A percentile compares a stretch with the other conserved stretches of the same genome.
These are phyloP conservation scores for Cynopterus sphinx DNA, from an alignment of 2,797 vertebrate genomes.

Conservation along the genomic window DNA sequence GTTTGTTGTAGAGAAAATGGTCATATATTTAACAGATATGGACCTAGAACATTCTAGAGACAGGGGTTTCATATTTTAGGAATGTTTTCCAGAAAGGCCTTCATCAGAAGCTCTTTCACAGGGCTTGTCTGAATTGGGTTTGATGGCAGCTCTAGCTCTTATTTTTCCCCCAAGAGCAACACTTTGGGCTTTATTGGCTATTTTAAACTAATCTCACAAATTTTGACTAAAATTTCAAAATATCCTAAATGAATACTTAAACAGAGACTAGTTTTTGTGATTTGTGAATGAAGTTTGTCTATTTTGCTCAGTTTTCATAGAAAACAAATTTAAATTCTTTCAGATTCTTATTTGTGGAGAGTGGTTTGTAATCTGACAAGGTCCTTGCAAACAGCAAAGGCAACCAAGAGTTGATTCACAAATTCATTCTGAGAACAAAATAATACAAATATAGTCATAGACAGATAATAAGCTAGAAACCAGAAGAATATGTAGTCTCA, in stretches of 20 bases:
- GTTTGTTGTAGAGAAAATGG: neutral
- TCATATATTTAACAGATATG: neutral
- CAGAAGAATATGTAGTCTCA: too few relatives aligned
- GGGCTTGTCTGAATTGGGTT: neutral
- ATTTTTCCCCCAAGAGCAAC: neutral
- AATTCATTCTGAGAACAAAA: too few relatives aligned
- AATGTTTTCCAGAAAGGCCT: neutral
- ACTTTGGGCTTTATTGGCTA: neutral
- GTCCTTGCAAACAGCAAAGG: too few relatives aligned
- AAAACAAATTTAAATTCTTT: neutral
- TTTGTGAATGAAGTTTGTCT: too few relatives aligned
- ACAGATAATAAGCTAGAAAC: too few relatives aligned
- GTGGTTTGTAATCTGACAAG: too few relatives aligned
- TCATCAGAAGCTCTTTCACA: neutral
- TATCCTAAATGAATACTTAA: neutral
- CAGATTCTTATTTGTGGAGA: too few relatives aligned
- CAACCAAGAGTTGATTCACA: too few relatives aligned
- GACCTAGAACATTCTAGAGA: neutral
- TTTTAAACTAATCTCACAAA: neutral
- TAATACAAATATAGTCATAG: too few relatives aligned
- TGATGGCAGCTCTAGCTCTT: neutral
- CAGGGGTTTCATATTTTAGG: neutral
- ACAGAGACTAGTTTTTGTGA: neutral
- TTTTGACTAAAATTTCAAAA: neutral
- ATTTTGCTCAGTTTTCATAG: neutral